Conservation (phyloP, 2,888 invertebrate genomes). For the Dicyrtomina minuta region DNA sequence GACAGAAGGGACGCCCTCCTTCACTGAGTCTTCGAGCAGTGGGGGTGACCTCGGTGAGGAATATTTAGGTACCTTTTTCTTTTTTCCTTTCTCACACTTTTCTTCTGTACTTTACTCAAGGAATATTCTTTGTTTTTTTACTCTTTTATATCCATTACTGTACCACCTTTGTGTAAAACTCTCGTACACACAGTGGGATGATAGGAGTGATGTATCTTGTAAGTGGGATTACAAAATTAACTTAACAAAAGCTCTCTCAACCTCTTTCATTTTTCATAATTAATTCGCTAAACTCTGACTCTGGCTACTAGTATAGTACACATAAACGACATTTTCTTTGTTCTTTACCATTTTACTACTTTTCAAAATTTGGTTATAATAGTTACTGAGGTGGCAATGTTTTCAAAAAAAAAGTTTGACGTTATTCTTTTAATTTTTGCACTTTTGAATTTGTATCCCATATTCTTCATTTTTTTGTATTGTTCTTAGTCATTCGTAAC, state of each 20-base stretch:
- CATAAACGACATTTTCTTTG: no score
- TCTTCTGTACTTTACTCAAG: background rate
- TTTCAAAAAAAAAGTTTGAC: no score
- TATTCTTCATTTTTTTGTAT: no score
- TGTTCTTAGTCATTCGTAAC: no score
- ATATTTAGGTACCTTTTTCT: conserved; percentile 25
- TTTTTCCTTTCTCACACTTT: conserved; percentile 6
- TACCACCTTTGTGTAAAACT: background rate
- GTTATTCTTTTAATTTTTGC: no score
- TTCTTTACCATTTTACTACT: no score
- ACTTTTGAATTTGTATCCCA: no score
- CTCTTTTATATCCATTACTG: conserved; percentile 11
- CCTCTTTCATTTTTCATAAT: background rate
- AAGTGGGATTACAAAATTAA: conserved; percentile 10
- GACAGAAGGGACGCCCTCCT: conserved; percentile 97
- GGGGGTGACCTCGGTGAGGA: conserved; percentile 77
- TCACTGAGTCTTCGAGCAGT: conserved; percentile 94
- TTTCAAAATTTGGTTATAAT: no score
- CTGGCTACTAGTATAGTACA: no score
- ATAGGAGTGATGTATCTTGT: conserved; percentile 16
- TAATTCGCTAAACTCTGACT: no score
- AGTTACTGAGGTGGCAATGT: no score
- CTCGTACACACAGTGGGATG: conserved; percentile 12
- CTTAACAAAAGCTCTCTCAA: background rate
- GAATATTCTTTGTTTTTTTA: conserved; percentile 7